Evolutionary conservation across 2,888 invertebrate genomes (phyloP).

Genomic region (Dicranocentrus wangi): DNA sequence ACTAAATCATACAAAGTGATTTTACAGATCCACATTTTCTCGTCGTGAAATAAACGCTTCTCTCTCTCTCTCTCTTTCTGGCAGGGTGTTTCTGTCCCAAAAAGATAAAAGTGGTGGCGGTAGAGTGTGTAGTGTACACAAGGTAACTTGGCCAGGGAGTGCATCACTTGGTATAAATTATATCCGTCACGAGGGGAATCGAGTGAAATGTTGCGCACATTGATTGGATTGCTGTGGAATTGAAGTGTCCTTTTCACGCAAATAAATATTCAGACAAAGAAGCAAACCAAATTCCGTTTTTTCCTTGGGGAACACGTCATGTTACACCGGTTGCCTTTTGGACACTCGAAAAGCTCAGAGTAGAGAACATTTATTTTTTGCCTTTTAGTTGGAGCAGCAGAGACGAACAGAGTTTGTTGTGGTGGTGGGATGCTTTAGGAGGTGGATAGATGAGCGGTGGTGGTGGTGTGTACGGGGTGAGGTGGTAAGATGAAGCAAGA

Average conservation of each 20-base stretch:
- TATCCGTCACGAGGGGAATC: constrained; percentile 49
- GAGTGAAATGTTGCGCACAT: constrained; percentile 50
- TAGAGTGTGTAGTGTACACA: neutral
- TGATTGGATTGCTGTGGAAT: constrained; percentile 61
- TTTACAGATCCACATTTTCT: no score
- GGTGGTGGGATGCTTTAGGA: no score
- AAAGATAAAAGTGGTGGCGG: neutral
- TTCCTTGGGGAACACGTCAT: neutral
- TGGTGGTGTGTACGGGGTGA: no score
- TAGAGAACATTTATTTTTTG: no score
- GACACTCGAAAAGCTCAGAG: no score
- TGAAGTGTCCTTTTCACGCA: constrained; percentile 58
- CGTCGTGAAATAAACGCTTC: no score
- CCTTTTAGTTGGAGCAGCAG: no score
- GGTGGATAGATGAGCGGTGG: no score
- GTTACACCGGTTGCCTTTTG: neutral
- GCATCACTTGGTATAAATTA: constrained; percentile 54
- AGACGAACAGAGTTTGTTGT: no score
- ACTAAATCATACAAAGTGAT: no score
- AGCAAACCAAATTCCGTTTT: neutral
- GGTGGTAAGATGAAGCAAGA: no score
- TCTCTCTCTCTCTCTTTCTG: no score
- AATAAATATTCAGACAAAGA: constrained; percentile 46
- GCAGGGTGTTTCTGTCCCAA: neutral
- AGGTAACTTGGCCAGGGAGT: neutral